A percentile compares a stretch with the other conserved stretches of the same genome.
Conservation (phyloP, 2,113 vertebrate genomes). For the Coptodon bakossiorum region DNA sequence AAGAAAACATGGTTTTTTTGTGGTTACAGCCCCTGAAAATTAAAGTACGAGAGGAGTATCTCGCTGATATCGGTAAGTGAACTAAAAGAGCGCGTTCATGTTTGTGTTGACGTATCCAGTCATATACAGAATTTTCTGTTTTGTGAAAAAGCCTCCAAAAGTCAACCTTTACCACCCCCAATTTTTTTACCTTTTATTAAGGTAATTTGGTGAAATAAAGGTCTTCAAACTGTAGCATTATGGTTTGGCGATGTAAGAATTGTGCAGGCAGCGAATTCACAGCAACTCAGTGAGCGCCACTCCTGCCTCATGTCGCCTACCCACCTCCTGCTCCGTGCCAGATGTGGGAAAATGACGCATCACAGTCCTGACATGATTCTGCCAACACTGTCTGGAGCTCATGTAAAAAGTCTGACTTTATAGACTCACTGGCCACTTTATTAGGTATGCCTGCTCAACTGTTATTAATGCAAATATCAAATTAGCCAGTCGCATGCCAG, state of each 20-base stretch:
- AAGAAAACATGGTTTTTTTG: neutral
- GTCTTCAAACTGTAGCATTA: neutral
- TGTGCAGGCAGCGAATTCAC: neutral
- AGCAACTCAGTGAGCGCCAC: too few relatives aligned
- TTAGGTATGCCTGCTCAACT: neutral
- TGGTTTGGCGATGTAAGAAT: neutral
- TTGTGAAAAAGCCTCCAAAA: neutral
- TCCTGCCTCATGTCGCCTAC: neutral
- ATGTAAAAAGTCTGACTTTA: neutral
- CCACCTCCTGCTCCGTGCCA: neutral
- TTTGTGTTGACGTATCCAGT: too few relatives aligned
- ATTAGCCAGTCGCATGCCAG: neutral
- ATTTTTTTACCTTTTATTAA: neutral
- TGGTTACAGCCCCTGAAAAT: constrained; percentile 80
- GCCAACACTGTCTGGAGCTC: too few relatives aligned
- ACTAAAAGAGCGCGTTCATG: accelerated
- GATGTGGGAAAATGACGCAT: neutral
- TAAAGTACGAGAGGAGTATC: constrained; percentile 78
- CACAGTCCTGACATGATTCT: too few relatives aligned
- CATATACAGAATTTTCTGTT: neutral
- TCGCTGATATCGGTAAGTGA: constrained; percentile 83
- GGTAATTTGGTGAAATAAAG: accelerated
- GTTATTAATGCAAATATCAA: neutral
- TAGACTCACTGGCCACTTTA: neutral
- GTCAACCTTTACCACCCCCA: neutral